Conservation (phyloP, 1,140 invertebrate species). For the Cydia fagiglandana region DNA sequence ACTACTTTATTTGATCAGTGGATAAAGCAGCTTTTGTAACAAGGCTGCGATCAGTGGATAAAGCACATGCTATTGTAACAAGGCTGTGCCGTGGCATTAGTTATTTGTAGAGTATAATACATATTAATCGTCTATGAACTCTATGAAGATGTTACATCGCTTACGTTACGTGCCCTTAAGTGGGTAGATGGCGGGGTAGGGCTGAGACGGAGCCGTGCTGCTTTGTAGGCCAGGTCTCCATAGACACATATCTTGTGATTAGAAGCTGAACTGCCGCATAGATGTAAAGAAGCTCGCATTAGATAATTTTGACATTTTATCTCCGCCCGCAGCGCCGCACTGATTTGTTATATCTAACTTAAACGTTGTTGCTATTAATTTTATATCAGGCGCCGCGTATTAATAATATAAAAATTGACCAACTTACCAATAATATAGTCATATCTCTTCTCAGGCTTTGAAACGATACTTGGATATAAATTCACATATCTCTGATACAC, state of each 20-base stretch:
- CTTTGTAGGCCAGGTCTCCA: too few species aligned
- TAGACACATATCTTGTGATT: too few species aligned
- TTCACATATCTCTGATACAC: slow-evolving; percentile 63
- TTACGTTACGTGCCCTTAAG: too few species aligned
- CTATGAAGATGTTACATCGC: too few species aligned
- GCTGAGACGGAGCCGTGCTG: too few species aligned
- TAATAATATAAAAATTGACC: not conserved
- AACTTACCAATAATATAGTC: slow-evolving; percentile 75
- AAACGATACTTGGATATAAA: slow-evolving; percentile 58
- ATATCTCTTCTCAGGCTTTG: slow-evolving; percentile 63
- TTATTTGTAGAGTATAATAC: too few species aligned
- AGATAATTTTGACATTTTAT: not conserved
- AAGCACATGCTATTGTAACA: not conserved
- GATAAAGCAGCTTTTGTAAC: not conserved
- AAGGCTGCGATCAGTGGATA: not conserved
- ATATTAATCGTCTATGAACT: too few species aligned
- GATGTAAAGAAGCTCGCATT: too few species aligned
- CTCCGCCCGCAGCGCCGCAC: not conserved
- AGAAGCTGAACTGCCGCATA: not conserved
- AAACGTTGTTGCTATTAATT: slow-evolving; percentile 17
- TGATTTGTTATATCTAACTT: not conserved
- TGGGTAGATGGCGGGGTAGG: too few species aligned
- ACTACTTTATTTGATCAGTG: not conserved
- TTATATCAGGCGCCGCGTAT: slow-evolving; percentile 19
- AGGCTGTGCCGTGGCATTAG: too few species aligned